Conservation (phyloP, 2,113 vertebrate species). For the Agapornis roseicollis region DNA sequence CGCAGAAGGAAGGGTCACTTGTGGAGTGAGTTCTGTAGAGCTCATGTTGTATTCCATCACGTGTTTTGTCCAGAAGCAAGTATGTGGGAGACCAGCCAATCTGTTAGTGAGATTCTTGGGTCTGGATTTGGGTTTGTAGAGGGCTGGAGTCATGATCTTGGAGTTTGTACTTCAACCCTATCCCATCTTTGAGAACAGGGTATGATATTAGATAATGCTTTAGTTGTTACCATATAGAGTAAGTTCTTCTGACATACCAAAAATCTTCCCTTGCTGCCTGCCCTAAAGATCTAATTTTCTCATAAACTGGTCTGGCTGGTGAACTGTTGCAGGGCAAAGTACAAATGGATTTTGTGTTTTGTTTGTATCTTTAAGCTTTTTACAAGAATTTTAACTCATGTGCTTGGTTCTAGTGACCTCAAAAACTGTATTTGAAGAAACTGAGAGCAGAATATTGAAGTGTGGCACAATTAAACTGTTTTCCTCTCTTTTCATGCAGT, state of each 20-base stretch:
- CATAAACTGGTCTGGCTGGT: background rate
- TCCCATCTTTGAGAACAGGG: background rate
- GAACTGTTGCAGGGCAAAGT: background rate
- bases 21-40: background rate
- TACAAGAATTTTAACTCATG: background rate
- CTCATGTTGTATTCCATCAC: background rate
- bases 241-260: background rate
- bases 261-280: background rate
- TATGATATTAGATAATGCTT: background rate
- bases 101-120: background rate
- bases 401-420: background rate
- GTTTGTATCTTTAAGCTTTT: background rate
- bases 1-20: background rate
- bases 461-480: background rate
- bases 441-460: background rate
- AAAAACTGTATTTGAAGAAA: background rate
- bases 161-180: background rate
- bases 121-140: background rate
- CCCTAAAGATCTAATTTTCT: background rate
- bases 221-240: background rate
- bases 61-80: background rate
- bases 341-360: background rate
- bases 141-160: background rate
- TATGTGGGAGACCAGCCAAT: background rate
- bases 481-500: conserved; percentile 15